A percentile compares a stretch with the other conserved stretches of the same genome.
phyloP scores from a whole-genome alignment of 2,113 vertebrate species.

The Hucho hucho region DNA sequence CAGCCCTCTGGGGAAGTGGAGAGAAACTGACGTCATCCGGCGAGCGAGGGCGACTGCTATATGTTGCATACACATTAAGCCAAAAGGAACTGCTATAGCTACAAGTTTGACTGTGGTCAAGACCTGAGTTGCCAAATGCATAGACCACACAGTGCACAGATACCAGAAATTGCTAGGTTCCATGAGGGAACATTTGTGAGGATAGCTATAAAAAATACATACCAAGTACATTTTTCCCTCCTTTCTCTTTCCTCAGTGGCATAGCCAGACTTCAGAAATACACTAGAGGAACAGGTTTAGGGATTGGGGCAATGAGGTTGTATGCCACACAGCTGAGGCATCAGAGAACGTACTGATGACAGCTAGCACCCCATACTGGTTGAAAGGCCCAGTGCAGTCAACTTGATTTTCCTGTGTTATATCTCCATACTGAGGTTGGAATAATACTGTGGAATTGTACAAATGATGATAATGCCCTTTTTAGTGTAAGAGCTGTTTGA shows the following conservation, averaged over 20 bases:
- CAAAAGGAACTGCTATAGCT: conserved; percentile 40
- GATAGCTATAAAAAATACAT: conserved; percentile 58
- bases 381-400: no score
- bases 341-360: conserved; percentile 50
- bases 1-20: conserved; percentile 2
- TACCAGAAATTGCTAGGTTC: conserved; percentile 62
- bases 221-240: conserved; percentile 36
- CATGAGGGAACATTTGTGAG: conserved; percentile 44
- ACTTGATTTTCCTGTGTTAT: no score
- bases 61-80: conserved; percentile 13
- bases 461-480: no score
- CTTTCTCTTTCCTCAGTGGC: conserved; percentile 20
- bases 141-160: conserved; percentile 45
- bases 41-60: conserved; percentile 20
- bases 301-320: conserved; percentile 40
- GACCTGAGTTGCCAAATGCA: conserved; percentile 38
- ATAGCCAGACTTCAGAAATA: not conserved
- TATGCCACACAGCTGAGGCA: conserved; percentile 59
- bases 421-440: no score
- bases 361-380: conserved; percentile 35
- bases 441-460: no score
- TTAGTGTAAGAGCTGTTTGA: no score
- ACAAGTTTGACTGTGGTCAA: conserved; percentile 42
- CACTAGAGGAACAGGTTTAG: no score
- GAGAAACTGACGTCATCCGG: conserved; percentile 13